Base-by-base conservation (phyloP, 1,140 invertebrate species). In the Aphelinus certus region DNA sequence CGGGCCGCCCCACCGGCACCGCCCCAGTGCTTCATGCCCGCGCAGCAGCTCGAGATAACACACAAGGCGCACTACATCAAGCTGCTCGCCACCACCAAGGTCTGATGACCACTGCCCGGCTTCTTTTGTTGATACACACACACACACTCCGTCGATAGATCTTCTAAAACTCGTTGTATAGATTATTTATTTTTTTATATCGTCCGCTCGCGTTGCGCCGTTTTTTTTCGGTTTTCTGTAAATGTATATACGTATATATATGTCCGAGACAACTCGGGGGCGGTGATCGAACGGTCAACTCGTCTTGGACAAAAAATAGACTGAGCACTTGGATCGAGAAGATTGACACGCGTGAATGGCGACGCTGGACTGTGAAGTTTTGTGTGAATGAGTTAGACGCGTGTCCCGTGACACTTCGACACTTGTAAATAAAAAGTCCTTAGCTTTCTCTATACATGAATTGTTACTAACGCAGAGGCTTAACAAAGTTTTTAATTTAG, bases 61-160 rank as follows among this genome's bases (percentile, higher is more conserved):
- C 88, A 89, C 48, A 88, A 89, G 68, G 84, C 88, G 4, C 87
- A 88, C 78, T 89, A 90, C 62, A 89, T 90, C 43, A 89, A 90
- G 79, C 80, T 90, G 3, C 80, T 89, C 55, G 88, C 89, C 3
- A 90, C 89, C 0, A 90, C 89, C n/a, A 89, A 89, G 82, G 83
- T 90, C 76, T 90, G 81, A 82, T 26, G 26, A 26, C 26, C 26
- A 26, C 26, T 26, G 26, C 26, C 26, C 26, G 26, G 26, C 26
- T 26, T 26, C 26, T 26, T 26, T 26, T 26, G 26, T 26, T 26
- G 26, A 26, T 26, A 26, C 26, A 26, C 26, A 26, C 26, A 26
- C 26, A 26, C 26, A 26, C 26, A 26, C 26, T 26, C 26, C 26
- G 26, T 26, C 26, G 26, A 26, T 26, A 26, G 26, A 26, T 0